Evolutionary conservation across 2,113 vertebrate genomes (phyloP).

Genomic region (Alligator sinensis): DNA sequence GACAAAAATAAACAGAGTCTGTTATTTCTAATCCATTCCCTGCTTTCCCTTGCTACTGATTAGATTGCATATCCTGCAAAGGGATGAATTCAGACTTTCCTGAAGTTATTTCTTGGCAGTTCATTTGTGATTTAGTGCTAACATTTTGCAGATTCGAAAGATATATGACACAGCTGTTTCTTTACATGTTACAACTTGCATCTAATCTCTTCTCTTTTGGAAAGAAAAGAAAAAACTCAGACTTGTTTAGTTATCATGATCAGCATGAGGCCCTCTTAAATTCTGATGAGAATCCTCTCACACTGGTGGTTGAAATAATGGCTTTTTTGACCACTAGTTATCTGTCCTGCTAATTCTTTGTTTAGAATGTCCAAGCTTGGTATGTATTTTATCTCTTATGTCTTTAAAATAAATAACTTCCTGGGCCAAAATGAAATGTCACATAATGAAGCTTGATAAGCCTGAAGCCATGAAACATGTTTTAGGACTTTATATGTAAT

Average conservation of each 20-base stretch:
- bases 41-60: constrained; percentile 65
- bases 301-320: constrained; percentile 58
- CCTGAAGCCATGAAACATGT: constrained; percentile 60
- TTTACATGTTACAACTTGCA: constrained; percentile 35
- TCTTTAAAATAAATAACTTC: constrained; percentile 56
- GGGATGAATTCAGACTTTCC: constrained; percentile 57
- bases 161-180: constrained; percentile 76
- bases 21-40: constrained; percentile 70
- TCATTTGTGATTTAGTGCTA: constrained; percentile 43
- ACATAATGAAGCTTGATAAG: constrained; percentile 71
- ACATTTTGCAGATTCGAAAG: constrained; percentile 66
- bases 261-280: constrained; percentile 21
- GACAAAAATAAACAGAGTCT: constrained; percentile 82
- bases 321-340: constrained; percentile 58
- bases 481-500: constrained; percentile 69
- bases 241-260: constrained; percentile 26
- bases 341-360: constrained; percentile 77
- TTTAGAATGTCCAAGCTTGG: constrained; percentile 74
- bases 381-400: constrained; percentile 77
- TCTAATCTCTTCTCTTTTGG: constrained; percentile 20
- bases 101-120: constrained; percentile 54
- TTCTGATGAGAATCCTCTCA: constrained; percentile 53
- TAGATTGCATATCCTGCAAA: constrained; percentile 69
- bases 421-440: constrained; percentile 60
- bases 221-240: constrained; percentile 3